These are phyloP conservation scores for Etia nguti DNA, from an alignment of 2,113 vertebrate species.

Conservation along the genomic window DNA sequence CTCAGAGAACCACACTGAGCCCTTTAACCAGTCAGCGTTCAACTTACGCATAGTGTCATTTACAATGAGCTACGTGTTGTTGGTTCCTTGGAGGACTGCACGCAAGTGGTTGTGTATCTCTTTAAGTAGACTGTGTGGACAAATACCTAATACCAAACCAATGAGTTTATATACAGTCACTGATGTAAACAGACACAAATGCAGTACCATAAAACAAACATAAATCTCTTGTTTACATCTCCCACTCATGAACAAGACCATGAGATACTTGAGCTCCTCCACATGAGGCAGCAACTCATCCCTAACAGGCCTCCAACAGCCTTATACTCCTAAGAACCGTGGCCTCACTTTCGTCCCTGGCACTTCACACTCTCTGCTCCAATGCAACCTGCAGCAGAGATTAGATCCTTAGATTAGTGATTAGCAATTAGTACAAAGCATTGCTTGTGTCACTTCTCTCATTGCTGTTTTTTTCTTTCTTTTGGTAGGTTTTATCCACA, in stretches of 20 bases:
- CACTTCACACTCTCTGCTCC: neutral
- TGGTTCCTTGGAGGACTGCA: fast-evolving
- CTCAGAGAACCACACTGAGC: neutral
- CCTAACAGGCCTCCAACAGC: neutral
- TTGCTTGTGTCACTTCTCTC: neutral
- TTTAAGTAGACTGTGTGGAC: neutral
- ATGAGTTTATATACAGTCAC: neutral
- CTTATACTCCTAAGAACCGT: neutral
- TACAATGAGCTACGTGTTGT: neutral
- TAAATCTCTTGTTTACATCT: neutral
- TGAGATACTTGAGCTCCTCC: neutral
- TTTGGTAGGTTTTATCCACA: slow-evolving; percentile 82
- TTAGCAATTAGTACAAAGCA: neutral
- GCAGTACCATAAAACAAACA: neutral
- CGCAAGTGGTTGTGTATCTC: neutral
- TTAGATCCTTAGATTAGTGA: neutral
- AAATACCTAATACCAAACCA: neutral
- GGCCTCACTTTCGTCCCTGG: neutral
- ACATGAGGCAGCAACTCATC: neutral
- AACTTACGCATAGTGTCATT: neutral
- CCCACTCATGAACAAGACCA: neutral
- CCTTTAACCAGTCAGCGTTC: neutral
- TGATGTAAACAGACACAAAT: neutral
- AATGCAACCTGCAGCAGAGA: neutral
- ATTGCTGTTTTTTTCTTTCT: neutral